A percentile compares a stretch with the other conserved stretches of the same genome.
These are phyloP conservation scores for Aplysina aerophoba DNA, from an alignment of 37 sponge, comb jelly and placozoan genomes.

Conservation along the genomic window DNA sequence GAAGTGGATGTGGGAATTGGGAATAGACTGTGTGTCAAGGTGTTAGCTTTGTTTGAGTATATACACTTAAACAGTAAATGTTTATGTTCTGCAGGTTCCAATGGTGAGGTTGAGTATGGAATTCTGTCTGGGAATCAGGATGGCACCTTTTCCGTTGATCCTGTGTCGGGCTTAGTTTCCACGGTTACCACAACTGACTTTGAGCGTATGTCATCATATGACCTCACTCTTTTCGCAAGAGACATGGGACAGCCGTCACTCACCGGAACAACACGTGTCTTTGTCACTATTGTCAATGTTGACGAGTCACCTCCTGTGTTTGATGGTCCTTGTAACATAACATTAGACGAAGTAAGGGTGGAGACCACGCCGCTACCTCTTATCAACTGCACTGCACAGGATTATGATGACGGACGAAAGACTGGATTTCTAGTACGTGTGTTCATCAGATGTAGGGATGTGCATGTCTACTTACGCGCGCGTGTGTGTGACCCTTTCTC, in stretches of 20 bases:
- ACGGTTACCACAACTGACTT: neutral
- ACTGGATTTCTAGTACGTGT: neutral
- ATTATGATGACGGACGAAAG: conserved; percentile 30
- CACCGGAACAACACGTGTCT: neutral
- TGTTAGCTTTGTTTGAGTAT: neutral
- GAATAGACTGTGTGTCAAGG: no score
- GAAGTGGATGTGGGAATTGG: no score
- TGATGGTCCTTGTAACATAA: neutral
- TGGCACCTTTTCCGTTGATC: neutral
- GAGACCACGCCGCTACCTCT: neutral
- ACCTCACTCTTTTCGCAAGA: conserved; percentile 39
- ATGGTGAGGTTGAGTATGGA: neutral
- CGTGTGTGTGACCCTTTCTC: neutral
- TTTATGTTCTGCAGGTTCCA: conserved; percentile 3
- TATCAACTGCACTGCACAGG: conserved; percentile 1
- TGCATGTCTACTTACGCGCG: neutral
- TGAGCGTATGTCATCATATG: neutral
- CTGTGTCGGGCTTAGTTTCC: neutral
- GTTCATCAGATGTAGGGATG: neutral
- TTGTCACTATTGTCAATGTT: neutral
- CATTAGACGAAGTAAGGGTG: neutral
- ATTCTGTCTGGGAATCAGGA: conserved; percentile 5
- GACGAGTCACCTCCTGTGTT: conserved; percentile 35
- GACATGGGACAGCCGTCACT: conserved; percentile 56
- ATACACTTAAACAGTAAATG: neutral